These are phyloP conservation scores for Aleiodes sp. DNA, from an alignment of 1,140 invertebrate species.

Conservation along the genomic window DNA sequence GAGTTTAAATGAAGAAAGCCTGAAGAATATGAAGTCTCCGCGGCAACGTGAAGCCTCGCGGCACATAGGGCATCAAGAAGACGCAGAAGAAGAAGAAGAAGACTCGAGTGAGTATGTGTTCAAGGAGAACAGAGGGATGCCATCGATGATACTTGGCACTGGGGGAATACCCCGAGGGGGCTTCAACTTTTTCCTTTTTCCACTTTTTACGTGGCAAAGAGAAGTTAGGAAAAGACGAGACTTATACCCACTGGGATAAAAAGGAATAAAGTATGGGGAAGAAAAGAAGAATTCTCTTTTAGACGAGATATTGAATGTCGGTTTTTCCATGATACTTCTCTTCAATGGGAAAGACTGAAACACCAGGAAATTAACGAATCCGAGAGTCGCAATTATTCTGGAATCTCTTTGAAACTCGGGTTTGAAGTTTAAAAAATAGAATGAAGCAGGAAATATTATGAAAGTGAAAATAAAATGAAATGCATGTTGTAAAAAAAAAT, in stretches of 20 bases:
- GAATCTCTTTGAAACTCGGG: not conserved
- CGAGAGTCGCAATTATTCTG: not conserved
- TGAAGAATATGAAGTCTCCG: not conserved
- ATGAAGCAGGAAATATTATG: not conserved
- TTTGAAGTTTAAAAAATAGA: not conserved
- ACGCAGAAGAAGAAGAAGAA: not conserved
- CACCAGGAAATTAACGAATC: slow-evolving; percentile 13
- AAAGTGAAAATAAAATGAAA: not conserved
- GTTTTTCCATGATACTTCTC: not conserved
- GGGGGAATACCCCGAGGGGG: slow-evolving; percentile 2
- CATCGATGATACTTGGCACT: slow-evolving; percentile 33
- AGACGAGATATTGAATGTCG: slow-evolving; percentile 16
- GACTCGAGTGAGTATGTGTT: not conserved
- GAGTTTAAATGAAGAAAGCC: not conserved
- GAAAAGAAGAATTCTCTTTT: slow-evolving; percentile 22
- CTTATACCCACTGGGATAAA: slow-evolving; percentile 10
- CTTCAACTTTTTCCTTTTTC: not conserved
- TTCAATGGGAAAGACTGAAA: not conserved
- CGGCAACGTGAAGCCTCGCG: not conserved
- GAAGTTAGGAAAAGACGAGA: slow-evolving; percentile 5
- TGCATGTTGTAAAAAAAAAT: not conserved
- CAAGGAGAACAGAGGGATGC: slow-evolving; percentile 19
- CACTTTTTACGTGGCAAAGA: not conserved
- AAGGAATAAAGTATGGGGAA: not conserved
- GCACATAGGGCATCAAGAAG: not conserved